Evolutionary conservation across 2,888 invertebrate genomes (phyloP), one percentile per base, ranked within the genome.

Genomic region (Ophion obscuratus): DNA sequence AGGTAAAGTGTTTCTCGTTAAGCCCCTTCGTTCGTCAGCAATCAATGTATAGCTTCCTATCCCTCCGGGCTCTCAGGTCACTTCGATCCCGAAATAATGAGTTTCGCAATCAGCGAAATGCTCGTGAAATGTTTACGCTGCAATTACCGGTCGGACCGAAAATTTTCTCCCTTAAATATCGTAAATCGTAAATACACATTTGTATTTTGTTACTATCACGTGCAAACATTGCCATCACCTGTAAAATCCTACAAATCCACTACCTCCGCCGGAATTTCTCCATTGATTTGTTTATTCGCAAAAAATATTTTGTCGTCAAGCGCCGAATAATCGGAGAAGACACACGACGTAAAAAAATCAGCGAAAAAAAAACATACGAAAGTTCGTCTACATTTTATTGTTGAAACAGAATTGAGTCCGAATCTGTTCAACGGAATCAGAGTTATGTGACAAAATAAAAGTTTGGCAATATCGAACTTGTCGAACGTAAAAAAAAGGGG

Each of bases 61-160:
- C n/a, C 20, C 40, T 67, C 10, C 20, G 20, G 31, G 40, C 14
- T 47, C 67, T 11, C 20, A 44, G 20, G 11, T 20, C n/a, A 24
- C 64, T 70, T 79, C 79, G 53, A 57, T 62, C 61, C 89, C 89
- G 89, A 92, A 92, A 93, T 93, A 93, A 93, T 93, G 93, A 93
- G 92, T 93, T 91, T 91, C 91, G 92, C 92, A 93, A 93, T 93
- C 92, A 92, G 88, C 86, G 89, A 77, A 57, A 89, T 88, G 87
- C 83, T 81, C 84, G 87, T 68, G 89, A 91, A 93, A 92, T 92
- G 91, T 93, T 93, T 92, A 92, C 92, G 90, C 91, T 91, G 92
- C 91, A 93, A 92, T 93, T 93, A 93, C 89, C 86, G 75, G 62
- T 75, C 57, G 53, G n/a, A 57, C 36, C 75, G 61, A 70, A 47